Evolutionary conservation across 2,113 vertebrate species (phyloP), one percentile per base, ranked within the genome.

Genomic region (Bettongia penicillata): DNA sequence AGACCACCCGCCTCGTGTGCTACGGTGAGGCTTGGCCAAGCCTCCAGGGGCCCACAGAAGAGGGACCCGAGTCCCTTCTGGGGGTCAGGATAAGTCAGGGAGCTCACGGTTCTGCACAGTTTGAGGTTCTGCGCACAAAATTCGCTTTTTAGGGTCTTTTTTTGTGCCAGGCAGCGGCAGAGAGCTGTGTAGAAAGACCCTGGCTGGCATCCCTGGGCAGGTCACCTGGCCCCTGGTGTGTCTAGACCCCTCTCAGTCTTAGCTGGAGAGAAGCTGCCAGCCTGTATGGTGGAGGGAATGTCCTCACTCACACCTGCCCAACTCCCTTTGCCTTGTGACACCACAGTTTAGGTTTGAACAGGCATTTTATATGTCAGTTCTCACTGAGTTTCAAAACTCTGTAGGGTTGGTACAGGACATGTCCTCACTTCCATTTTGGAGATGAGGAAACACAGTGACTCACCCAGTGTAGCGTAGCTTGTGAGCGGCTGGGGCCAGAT

Each of bases 1-100:
- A 99, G 96, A 99, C 99, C 0, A 98, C 99, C 90, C 98, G 99
- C 93, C 98, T 99, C 7, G 98, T 99, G 92, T 99, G 99, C 97
- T 99, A 99, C 2, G 99, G 99, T 99, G 96, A 99, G 99, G 89
- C 53, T 53, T 53, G 91, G 19, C 1, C 55, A 8, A 8, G 19
- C 23, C 14, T 43, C 92, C 31, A 4, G n/a, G 24, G 12, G 37
- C 16, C 3, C 26, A 7, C 14, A 11, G 28, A 2, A 23, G 14
- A 4, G 52, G 91, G 43, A 28, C 25, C 16, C 22, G 6, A 68
- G 77, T 52, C 91, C 51, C 51, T 43, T 52, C 53, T 22, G 91
- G 95, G 91, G 37, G 77, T 90, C 61, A 51, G 68, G 90, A 89
- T 31, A 61, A n/a, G 10, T 12, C 31, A 16, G 52, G 22, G 0